Conservation (phyloP, 1,140 invertebrate species). For the Hydropsyche tenuis region DNA sequence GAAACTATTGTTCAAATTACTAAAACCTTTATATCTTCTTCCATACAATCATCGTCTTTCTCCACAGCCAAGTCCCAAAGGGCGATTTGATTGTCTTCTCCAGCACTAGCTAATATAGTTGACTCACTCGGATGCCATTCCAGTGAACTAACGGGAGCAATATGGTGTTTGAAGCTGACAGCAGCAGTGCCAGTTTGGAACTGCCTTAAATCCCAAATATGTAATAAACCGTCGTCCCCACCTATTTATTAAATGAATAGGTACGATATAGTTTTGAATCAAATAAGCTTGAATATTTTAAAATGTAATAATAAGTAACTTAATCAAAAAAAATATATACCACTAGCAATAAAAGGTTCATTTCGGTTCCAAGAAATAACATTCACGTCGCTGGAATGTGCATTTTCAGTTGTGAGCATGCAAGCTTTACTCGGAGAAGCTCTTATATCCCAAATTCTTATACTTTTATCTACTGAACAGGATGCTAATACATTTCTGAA, state of each 20-base stretch:
- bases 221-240: slow-evolving; percentile 93
- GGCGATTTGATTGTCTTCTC: slow-evolving; percentile 95
- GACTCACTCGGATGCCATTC: slow-evolving; percentile 96
- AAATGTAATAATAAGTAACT: not conserved
- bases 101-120: slow-evolving; percentile 91
- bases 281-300: slow-evolving; percentile 12
- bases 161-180: slow-evolving; percentile 94
- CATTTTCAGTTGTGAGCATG: slow-evolving; percentile 86
- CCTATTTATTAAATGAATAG: slow-evolving; percentile 65
- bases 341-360: slow-evolving; percentile 90
- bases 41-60: slow-evolving; percentile 70
- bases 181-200: slow-evolving; percentile 84
- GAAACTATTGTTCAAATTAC: too few species aligned
- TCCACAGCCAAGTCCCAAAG: slow-evolving; percentile 97
- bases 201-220: slow-evolving; percentile 95
- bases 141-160: slow-evolving; percentile 89
- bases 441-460: slow-evolving; percentile 91
- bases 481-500: slow-evolving; percentile 85
- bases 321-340: slow-evolving; percentile 54
- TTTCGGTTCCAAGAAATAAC: slow-evolving; percentile 96
- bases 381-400: slow-evolving; percentile 94
- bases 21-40: slow-evolving; percentile 67
- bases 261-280: not conserved
- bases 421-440: slow-evolving; percentile 85
- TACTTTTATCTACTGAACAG: slow-evolving; percentile 93